Conservation (phyloP, 2,113 vertebrate genomes). For the Pangasianodon hypophthalmus region DNA sequence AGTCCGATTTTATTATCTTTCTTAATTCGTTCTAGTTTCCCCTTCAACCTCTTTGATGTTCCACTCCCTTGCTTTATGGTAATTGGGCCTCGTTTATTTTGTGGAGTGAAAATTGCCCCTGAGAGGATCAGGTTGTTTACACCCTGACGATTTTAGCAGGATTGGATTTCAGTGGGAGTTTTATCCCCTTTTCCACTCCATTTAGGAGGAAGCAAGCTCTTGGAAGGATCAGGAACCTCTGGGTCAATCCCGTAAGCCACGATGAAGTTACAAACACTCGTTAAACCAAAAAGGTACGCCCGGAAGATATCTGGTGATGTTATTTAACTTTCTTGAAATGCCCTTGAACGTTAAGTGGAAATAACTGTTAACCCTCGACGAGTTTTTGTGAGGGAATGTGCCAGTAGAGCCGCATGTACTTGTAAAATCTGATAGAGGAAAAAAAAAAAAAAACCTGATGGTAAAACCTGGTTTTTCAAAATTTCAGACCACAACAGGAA, state of each 20-base stretch:
- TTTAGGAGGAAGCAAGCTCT: constrained; percentile 43
- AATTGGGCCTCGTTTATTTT: constrained; percentile 55
- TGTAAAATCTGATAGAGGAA: neutral
- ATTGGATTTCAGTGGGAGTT: constrained; percentile 59
- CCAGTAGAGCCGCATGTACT: neutral
- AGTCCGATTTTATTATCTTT: constrained; percentile 52
- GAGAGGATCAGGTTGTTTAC: constrained; percentile 57
- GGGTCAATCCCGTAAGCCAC: constrained; percentile 50
- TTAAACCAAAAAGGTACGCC: constrained; percentile 41
- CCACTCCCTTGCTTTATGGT: constrained; percentile 52
- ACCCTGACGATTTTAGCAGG: constrained; percentile 54
- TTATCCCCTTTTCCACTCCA: constrained; percentile 47
- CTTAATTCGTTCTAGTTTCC: constrained; percentile 39
- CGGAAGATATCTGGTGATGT: constrained; percentile 12
- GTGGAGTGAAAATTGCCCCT: constrained; percentile 55
- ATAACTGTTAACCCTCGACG: neutral
- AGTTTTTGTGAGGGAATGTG: neutral
- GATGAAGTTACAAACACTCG: constrained; percentile 47
- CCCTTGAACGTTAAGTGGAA: constrained; percentile 25
- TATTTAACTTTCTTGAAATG: constrained; percentile 35
- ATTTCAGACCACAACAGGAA: neutral
- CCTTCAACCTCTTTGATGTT: constrained; percentile 56
- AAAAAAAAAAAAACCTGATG: neutral
- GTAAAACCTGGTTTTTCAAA: neutral
- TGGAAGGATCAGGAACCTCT: constrained; percentile 43